Conservation (phyloP, 1,140 invertebrate genomes). For the Tetramorium alpestre region DNA sequence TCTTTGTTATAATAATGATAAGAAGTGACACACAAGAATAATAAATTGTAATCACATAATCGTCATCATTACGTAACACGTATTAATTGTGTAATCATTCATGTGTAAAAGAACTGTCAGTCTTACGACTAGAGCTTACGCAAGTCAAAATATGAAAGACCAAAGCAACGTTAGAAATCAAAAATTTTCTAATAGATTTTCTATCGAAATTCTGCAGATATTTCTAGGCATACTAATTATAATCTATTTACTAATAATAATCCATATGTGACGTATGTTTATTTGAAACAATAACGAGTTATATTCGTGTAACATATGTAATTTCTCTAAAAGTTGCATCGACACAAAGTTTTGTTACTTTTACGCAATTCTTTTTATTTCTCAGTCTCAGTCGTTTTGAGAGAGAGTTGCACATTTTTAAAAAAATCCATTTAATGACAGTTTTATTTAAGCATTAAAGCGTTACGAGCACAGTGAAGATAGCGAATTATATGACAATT, state of each 20-base stretch:
- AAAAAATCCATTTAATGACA: background rate
- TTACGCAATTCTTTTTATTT: conserved; percentile 19
- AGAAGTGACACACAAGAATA: conserved; percentile 43
- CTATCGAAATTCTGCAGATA: conserved; percentile 58
- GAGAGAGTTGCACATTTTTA: background rate
- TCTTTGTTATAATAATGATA: conserved; percentile 53
- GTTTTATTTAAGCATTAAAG: background rate
- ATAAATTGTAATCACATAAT: conserved; percentile 55
- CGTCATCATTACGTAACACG: conserved; percentile 61
- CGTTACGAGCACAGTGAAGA: background rate
- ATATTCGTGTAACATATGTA: background rate
- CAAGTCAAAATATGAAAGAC: conserved; percentile 9
- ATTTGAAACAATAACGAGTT: background rate
- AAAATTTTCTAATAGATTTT: conserved; percentile 66
- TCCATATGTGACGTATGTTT: background rate
- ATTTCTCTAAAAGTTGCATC: conserved; percentile 10
- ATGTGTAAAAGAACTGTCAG: conserved; percentile 29
- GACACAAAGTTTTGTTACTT: background rate
- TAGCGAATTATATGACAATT: conserved; percentile 7
- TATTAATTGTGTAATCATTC: conserved; percentile 60
- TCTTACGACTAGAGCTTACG: conserved; percentile 53
- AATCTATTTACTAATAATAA: conserved; percentile 45
- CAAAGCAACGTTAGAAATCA: conserved; percentile 45
- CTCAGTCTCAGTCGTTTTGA: background rate
- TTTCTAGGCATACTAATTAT: conserved; percentile 41